phyloP scores from a whole-genome alignment of 92 coral and sea anemone genomes.

The Phymanthus crucifer region DNA sequence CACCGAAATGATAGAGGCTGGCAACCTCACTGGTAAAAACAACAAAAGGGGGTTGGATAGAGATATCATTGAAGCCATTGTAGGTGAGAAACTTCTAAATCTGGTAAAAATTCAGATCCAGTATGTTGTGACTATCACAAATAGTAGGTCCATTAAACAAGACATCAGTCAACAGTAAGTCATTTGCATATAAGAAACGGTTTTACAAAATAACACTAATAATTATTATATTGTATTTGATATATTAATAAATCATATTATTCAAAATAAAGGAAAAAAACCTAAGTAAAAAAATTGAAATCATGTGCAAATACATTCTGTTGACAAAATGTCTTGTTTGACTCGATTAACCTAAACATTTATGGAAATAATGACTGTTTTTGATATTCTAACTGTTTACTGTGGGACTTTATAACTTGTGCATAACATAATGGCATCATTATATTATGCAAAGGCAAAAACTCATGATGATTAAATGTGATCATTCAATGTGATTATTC shows the following conservation, averaged over 20 bases:
- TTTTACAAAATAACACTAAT: too few species aligned
- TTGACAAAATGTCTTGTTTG: too few species aligned
- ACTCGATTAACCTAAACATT: too few species aligned
- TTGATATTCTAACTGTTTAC: neutral
- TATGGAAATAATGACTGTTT: neutral
- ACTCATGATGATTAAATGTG: conserved; percentile 4
- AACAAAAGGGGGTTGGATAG: conserved; percentile 36
- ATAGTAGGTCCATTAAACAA: neutral
- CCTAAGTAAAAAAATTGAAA: too few species aligned
- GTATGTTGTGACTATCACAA: neutral
- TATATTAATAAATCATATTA: too few species aligned
- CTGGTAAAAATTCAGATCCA: neutral
- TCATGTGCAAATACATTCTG: too few species aligned
- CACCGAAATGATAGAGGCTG: conserved; percentile 21
- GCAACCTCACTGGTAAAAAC: conserved; percentile 29
- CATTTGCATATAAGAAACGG: neutral
- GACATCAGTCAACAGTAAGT: neutral
- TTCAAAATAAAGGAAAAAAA: too few species aligned
- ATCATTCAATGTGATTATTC: too few species aligned
- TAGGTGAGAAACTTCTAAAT: conserved; percentile 23
- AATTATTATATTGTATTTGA: too few species aligned
- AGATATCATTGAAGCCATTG: conserved; percentile 28
- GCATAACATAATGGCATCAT: too few species aligned
- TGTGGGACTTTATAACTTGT: neutral
- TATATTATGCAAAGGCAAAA: neutral